Evolutionary conservation across 2,113 vertebrate species (phyloP), one percentile per base, ranked within the genome.

Genomic region (Axis porcinus): DNA sequence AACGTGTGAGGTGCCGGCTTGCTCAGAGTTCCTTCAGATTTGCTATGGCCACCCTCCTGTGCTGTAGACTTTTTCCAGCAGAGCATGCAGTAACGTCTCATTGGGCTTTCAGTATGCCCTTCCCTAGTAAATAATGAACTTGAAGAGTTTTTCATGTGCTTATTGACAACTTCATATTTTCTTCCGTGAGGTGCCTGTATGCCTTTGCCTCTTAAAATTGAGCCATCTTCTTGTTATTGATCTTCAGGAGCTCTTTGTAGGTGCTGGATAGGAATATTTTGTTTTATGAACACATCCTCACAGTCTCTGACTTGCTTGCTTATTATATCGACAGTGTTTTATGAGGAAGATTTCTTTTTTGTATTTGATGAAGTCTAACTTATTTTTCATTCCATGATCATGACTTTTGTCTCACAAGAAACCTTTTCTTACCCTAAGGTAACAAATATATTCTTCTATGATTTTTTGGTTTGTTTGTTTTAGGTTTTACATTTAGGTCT

Each of bases 41-140:
- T 6, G 13, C 57, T 36, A 0, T 0, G 17, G 30, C 76, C 36
- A 7, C 2, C 15, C 40, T 5, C 27, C 17, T 4, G 47, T 6
- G 16, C 4, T 7, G 17, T 6, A 60, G 21, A 23, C 27, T 14
- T 76, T 14, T 76, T 43, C 67, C 4, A 12, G 23, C 1, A 9
- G 5, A 30, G 5, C 10, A 4, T 4, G 84, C 3, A 17, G 28
- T 9, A 2, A 19, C 6, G 13, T 27, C 16, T 19, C 25, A 0
- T 0, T 5, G 76, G 11, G 43, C 7, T 33, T 8, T 27, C n/a
- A 79, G 11, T 4, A 5, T 25, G 23, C 8, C 5, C 28, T 50
- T n/a, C 76, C 93, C 52, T 50, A 47, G 36, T 6, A 40, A 40
- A 25, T 62, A 33, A 87, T 11, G 7, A 45, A 40, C 30, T 4